Evolutionary conservation across 2,888 invertebrate genomes (phyloP).

Genomic region (Drosophila multiciliata): DNA sequence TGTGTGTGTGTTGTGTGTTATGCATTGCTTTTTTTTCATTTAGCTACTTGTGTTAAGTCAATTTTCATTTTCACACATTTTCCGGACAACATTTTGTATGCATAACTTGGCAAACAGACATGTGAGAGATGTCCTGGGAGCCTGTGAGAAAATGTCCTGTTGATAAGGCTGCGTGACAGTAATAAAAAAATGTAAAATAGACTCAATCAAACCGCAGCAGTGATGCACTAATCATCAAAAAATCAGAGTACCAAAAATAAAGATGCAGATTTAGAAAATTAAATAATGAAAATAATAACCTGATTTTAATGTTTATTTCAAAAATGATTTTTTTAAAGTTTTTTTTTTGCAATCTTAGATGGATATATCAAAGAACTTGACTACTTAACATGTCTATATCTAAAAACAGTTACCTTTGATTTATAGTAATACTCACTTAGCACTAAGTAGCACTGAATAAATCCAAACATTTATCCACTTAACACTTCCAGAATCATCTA

Average conservation of each 20-base stretch:
- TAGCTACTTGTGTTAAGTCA: constrained; percentile 33
- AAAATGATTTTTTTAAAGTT: too few species aligned
- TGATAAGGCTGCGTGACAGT: constrained; percentile 52
- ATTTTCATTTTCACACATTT: constrained; percentile 61
- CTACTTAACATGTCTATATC: background rate
- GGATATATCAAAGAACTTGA: background rate
- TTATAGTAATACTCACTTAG: background rate
- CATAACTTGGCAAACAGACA: constrained; percentile 53
- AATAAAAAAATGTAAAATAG: constrained; percentile 29
- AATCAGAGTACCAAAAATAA: background rate
- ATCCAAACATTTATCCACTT: background rate
- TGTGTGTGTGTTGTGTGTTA: background rate
- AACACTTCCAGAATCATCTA: background rate
- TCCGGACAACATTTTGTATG: constrained; percentile 41
- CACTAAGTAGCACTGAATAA: background rate
- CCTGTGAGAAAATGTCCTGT: constrained; percentile 39
- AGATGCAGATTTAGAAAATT: background rate
- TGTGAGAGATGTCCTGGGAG: constrained; percentile 21
- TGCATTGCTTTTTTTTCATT: constrained; percentile 5
- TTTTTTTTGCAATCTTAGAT: background rate
- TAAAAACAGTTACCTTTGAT: background rate
- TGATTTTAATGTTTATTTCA: too few species aligned
- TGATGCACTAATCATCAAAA: constrained; percentile 21
- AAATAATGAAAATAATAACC: background rate
- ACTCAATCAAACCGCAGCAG: constrained; percentile 10